These are phyloP conservation scores for Hemiprocne comata DNA, from an alignment of 2,113 vertebrate species.

Conservation along the genomic window DNA sequence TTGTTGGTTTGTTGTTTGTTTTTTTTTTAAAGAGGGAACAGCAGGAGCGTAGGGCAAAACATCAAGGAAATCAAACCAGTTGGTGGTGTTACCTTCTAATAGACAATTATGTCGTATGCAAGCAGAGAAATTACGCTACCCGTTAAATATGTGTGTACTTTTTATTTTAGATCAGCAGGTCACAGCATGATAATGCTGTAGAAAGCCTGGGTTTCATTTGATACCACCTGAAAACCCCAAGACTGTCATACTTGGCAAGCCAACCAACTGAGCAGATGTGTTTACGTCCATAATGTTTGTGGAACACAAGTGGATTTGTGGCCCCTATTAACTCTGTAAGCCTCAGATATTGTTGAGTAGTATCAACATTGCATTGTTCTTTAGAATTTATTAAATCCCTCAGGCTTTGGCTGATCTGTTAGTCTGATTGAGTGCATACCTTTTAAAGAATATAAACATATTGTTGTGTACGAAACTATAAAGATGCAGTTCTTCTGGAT, in stretches of 20 bases:
- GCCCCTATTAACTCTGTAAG: background rate
- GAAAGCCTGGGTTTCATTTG: background rate
- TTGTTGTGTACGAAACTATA: background rate
- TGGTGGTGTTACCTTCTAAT: background rate
- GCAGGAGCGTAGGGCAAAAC: background rate
- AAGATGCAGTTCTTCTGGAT: background rate
- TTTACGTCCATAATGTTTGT: background rate
- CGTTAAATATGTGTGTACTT: background rate
- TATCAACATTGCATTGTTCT: background rate
- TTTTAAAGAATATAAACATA: background rate
- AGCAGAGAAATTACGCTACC: background rate
- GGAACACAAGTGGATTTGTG: background rate
- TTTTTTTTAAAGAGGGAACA: background rate
- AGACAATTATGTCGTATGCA: background rate
- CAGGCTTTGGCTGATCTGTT: background rate
- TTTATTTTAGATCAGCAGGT: slow-evolving; percentile 27
- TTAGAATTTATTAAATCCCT: background rate
- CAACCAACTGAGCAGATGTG: background rate
- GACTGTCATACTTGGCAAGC: background rate
- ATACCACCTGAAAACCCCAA: background rate
- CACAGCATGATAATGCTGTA: background rate
- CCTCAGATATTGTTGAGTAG: background rate
- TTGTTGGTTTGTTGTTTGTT: background rate
- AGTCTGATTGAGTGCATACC: background rate
- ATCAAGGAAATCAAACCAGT: background rate